A percentile compares a stretch with the other conserved stretches of the same genome.
Conservation (phyloP, 2,888 invertebrate genomes). For the Leptura quadrifasciata region DNA sequence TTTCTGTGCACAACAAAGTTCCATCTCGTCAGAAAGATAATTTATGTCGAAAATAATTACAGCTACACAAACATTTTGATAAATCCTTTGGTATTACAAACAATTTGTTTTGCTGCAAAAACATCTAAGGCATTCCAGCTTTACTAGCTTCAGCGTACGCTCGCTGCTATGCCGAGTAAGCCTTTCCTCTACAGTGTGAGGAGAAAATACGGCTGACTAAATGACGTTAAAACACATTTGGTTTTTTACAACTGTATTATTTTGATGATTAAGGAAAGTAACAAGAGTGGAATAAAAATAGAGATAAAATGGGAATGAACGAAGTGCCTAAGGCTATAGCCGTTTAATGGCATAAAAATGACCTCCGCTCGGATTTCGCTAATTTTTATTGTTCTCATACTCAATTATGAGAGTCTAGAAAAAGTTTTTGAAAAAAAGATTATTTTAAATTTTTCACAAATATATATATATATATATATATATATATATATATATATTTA, state of each 20-base stretch:
- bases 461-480: too few species aligned
- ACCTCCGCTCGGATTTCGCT: too few species aligned
- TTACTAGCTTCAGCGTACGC: constrained; percentile 22
- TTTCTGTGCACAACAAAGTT: constrained; percentile 19
- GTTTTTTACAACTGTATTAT: neutral
- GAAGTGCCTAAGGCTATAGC: too few species aligned
- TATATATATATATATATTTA: too few species aligned
- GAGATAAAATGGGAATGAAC: too few species aligned
- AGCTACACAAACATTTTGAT: constrained; percentile 47
- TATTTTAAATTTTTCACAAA: too few species aligned
- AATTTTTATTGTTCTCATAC: too few species aligned
- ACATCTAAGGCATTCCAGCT: constrained; percentile 49
- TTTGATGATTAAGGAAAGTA: too few species aligned
- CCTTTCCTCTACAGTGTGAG: neutral
- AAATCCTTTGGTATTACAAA: constrained; percentile 50
- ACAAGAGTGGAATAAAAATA: too few species aligned
- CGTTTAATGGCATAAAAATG: too few species aligned
- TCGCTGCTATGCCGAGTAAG: neutral
- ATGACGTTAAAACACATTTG: neutral
- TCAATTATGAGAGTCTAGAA: too few species aligned
- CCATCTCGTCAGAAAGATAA: constrained; percentile 39
- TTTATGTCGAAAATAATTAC: constrained; percentile 49
- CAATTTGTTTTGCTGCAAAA: constrained; percentile 49
- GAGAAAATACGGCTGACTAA: neutral
- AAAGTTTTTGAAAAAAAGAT: too few species aligned